These are phyloP conservation scores for Diuraphis noxia DNA, from an alignment of 1,140 invertebrate genomes.

Conservation along the genomic window DNA sequence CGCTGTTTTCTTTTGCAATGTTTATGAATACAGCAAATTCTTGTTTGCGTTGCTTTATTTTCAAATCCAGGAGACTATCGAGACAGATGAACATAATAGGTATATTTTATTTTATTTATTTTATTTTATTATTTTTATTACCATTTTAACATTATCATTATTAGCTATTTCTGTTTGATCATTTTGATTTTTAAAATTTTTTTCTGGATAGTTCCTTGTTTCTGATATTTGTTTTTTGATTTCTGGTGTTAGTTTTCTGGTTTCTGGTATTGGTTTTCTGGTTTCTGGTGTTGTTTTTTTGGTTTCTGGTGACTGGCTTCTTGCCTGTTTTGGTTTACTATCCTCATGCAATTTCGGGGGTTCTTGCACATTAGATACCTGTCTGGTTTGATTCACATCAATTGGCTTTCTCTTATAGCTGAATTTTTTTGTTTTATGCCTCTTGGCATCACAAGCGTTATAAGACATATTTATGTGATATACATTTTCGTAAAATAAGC, in stretches of 20 bases:
- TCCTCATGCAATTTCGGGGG: neutral
- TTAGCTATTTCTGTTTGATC: neutral
- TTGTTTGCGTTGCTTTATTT: neutral
- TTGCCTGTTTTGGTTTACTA: too few relatives aligned
- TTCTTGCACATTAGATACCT: neutral
- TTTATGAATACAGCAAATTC: neutral
- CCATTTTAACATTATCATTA: neutral
- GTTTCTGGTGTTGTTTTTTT: too few relatives aligned
- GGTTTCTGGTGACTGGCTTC: too few relatives aligned
- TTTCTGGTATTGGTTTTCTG: neutral
- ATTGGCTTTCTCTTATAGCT: neutral
- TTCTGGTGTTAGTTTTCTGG: too few relatives aligned
- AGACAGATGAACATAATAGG: neutral
- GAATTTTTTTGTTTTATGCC: neutral
- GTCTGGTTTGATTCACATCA: neutral
- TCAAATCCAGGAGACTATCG: neutral
- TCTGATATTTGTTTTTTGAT: neutral
- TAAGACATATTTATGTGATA: neutral
- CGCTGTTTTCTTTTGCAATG: neutral
- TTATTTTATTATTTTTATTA: neutral
- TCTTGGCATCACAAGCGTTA: neutral
- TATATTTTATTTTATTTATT: neutral
- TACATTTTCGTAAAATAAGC: neutral
- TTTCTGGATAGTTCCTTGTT: neutral
- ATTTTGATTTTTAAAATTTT: neutral